A percentile compares a stretch with the other conserved stretches of the same genome.
phyloP scores from a whole-genome alignment of 2,113 vertebrate species.

The Oenanthe melanoleuca region DNA sequence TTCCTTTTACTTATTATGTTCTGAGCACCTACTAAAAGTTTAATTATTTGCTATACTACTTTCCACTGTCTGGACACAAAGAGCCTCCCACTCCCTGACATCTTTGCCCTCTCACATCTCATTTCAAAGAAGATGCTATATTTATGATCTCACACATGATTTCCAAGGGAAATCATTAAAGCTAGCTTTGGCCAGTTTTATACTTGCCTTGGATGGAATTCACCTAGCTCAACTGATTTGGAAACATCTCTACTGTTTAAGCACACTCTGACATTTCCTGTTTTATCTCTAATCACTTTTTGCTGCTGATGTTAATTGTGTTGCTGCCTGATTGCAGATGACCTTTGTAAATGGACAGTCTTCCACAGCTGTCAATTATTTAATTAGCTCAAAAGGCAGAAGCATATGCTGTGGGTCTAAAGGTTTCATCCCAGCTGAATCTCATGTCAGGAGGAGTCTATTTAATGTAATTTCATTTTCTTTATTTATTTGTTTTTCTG shows the following conservation, averaged over 20 bases:
- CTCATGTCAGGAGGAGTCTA: background rate
- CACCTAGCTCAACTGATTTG: background rate
- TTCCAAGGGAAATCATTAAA: background rate
- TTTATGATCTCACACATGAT: background rate
- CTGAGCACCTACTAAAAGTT: background rate
- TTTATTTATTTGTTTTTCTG: background rate
- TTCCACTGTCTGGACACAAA: background rate
- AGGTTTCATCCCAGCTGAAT: background rate
- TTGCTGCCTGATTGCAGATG: background rate
- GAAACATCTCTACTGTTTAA: background rate
- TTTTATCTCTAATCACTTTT: background rate
- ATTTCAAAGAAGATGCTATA: background rate
- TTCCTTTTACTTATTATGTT: background rate
- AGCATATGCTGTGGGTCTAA: background rate
- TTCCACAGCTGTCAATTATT: slow-evolving; percentile 25
- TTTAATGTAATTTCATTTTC: background rate
- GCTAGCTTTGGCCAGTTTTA: background rate
- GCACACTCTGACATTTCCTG: background rate
- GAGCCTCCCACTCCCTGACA: accelerated
- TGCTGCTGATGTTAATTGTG: background rate
- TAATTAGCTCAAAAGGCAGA: slow-evolving; percentile 6
- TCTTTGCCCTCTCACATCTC: background rate
- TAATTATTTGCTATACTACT: background rate
- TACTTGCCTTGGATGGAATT: background rate
- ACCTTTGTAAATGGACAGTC: background rate